Conservation (phyloP, 2,888 invertebrate species). For the Chalcis sispes region DNA sequence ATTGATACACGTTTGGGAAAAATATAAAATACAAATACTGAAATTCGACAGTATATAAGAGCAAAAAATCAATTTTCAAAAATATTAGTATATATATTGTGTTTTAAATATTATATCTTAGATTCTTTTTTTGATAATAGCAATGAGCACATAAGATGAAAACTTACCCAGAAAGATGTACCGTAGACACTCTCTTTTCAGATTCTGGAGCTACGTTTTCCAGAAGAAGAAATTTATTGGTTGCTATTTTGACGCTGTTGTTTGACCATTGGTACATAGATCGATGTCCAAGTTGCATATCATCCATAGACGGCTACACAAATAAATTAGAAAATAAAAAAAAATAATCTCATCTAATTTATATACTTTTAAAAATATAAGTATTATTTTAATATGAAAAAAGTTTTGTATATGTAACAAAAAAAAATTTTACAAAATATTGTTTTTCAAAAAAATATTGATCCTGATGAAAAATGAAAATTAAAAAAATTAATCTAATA, state of each 20-base stretch:
- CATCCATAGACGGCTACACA: conserved; percentile 74
- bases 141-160: too few relatives aligned
- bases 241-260: conserved; percentile 68
- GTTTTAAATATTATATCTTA: too few relatives aligned
- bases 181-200: conserved; percentile 65
- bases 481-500: too few relatives aligned
- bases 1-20: too few relatives aligned
- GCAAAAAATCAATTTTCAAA: too few relatives aligned
- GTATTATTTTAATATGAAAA: neutral
- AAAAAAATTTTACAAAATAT: too few relatives aligned
- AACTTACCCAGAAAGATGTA: conserved; percentile 70
- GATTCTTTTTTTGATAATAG: too few relatives aligned
- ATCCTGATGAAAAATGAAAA: too few relatives aligned
- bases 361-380: neutral
- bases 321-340: conserved; percentile 2
- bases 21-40: too few relatives aligned
- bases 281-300: conserved; percentile 76
- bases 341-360: neutral
- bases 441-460: too few relatives aligned
- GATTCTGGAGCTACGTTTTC: conserved; percentile 74
- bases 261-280: conserved; percentile 69
- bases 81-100: neutral
- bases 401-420: neutral
- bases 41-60: too few relatives aligned
- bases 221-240: conserved; percentile 77